These are phyloP conservation scores for Eubasilissa splendida DNA, from an alignment of 2,888 invertebrate genomes.

Conservation along the genomic window DNA sequence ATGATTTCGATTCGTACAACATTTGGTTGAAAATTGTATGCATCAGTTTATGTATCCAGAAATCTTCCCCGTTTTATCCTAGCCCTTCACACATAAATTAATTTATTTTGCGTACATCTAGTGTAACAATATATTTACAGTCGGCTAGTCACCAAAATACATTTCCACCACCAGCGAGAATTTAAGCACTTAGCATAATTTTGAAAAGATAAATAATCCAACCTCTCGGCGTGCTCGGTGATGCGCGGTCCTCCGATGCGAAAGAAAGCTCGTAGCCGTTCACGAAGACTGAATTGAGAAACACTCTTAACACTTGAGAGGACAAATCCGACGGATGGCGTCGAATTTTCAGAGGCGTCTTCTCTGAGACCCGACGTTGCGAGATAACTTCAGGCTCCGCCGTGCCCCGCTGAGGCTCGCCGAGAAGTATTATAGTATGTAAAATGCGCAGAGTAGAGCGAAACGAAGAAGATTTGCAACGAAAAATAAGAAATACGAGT, in stretches of 20 bases:
- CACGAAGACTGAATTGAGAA: constrained; percentile 45
- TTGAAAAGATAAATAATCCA: constrained; percentile 22
- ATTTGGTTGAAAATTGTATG: too few relatives aligned
- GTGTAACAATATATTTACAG: too few relatives aligned
- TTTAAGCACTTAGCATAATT: constrained; percentile 9
- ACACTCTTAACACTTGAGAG: constrained; percentile 50
- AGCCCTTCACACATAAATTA: too few relatives aligned
- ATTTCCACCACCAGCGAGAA: too few relatives aligned
- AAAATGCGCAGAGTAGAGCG: too few relatives aligned
- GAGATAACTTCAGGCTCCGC: constrained; percentile 39
- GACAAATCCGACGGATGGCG: constrained; percentile 52
- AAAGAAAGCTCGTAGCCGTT: constrained; percentile 39
- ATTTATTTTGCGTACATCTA: too few relatives aligned
- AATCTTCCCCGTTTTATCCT: too few relatives aligned
- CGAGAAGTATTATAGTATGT: not conserved
- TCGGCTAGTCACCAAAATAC: too few relatives aligned
- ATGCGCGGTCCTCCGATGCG: constrained; percentile 29
- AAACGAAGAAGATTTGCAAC: too few relatives aligned
- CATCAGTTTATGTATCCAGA: too few relatives aligned
- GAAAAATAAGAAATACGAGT: too few relatives aligned
- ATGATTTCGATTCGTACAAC: too few relatives aligned
- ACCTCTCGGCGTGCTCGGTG: constrained; percentile 21
- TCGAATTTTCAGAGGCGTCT: constrained; percentile 42
- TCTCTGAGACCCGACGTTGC: constrained; percentile 24
- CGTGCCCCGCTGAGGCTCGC: not conserved